These are phyloP conservation scores for Teleopsis dalmanni DNA, from an alignment of 1,140 invertebrate species.

Conservation along the genomic window DNA sequence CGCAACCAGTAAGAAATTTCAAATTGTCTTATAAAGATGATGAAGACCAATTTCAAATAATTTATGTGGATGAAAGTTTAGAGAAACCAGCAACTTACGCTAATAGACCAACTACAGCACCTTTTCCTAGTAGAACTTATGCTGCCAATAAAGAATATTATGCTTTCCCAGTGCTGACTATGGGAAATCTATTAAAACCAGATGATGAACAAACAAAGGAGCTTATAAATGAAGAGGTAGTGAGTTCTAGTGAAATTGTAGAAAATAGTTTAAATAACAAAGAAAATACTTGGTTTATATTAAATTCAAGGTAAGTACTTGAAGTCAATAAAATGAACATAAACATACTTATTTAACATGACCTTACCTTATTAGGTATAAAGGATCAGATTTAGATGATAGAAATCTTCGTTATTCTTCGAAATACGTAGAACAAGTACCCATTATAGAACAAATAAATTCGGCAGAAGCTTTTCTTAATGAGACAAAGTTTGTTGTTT, in stretches of 20 bases:
- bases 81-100: neutral
- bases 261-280: neutral
- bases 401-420: neutral
- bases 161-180: slow-evolving; percentile 32
- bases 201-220: neutral
- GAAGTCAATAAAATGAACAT: too few relatives aligned
- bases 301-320: slow-evolving; percentile 36
- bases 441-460: too few relatives aligned
- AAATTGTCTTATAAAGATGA: slow-evolving; percentile 9
- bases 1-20: slow-evolving; percentile 1
- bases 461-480: too few relatives aligned
- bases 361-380: too few relatives aligned
- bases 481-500: too few relatives aligned
- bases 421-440: too few relatives aligned
- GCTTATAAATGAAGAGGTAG: neutral
- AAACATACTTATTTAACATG: too few relatives aligned
- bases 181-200: slow-evolving; percentile 27
- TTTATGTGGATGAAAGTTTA: slow-evolving; percentile 29
- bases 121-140: slow-evolving; percentile 22
- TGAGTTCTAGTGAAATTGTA: neutral
- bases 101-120: neutral
- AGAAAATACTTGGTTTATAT: slow-evolving; percentile 31
- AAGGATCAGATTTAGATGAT: neutral
- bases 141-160: slow-evolving; percentile 25
- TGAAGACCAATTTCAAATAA: slow-evolving; percentile 14